These are phyloP conservation scores for Stenchaetothrips biformis DNA, from an alignment of 2,888 invertebrate genomes.

Conservation along the genomic window DNA sequence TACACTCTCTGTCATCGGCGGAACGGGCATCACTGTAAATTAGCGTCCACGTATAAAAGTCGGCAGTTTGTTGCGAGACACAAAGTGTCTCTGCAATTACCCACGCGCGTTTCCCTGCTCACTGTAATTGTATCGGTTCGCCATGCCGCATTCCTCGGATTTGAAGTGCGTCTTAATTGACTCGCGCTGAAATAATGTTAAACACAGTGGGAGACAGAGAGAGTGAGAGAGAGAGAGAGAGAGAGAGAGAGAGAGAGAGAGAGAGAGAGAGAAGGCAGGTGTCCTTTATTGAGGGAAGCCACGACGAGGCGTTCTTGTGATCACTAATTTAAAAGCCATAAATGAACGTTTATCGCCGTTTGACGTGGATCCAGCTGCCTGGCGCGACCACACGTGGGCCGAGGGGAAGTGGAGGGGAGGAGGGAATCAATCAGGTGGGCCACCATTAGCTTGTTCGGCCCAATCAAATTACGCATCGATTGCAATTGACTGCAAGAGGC, in stretches of 20 bases:
- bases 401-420: neutral
- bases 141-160: neutral
- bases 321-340: conserved; percentile 13
- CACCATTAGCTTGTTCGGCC: too few relatives aligned
- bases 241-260: too few relatives aligned
- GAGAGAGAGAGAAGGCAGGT: neutral
- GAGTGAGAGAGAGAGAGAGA: too few relatives aligned
- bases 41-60: neutral
- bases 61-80: neutral
- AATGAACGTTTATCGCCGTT: neutral
- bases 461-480: too few relatives aligned
- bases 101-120: neutral
- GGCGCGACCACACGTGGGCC: neutral
- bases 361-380: neutral
- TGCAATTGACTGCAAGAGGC: too few relatives aligned
- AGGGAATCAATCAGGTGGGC: too few relatives aligned
- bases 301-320: neutral
- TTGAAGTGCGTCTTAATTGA: too few relatives aligned
- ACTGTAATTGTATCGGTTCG: neutral
- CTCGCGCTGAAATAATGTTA: too few relatives aligned
- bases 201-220: too few relatives aligned
- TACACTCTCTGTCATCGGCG: neutral
- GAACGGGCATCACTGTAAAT: neutral
- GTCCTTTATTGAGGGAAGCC: neutral
- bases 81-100: neutral